Conservation (phyloP, 1,140 invertebrate genomes). For the Pinna nobilis region DNA sequence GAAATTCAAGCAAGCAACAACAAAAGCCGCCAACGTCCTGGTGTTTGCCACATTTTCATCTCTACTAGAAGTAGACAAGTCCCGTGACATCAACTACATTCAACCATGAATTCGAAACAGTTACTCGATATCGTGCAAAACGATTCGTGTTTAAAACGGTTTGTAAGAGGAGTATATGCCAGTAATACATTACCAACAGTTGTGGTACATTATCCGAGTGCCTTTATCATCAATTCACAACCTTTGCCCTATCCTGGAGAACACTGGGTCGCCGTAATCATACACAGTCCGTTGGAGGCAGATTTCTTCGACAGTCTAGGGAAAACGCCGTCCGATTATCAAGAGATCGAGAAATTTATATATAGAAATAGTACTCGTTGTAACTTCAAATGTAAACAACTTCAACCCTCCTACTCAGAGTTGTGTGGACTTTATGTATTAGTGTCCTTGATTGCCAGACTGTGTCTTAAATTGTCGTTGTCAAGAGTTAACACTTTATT, state of each 20-base stretch:
- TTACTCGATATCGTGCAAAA: neutral
- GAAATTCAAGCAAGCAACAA: slow-evolving; percentile 14
- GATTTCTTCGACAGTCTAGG: slow-evolving; percentile 16
- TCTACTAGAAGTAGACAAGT: slow-evolving; percentile 19
- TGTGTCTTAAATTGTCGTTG: slow-evolving; percentile 1
- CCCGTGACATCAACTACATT: slow-evolving; percentile 25
- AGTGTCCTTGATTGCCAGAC: neutral
- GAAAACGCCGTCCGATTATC: neutral
- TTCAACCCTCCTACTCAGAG: slow-evolving; percentile 10
- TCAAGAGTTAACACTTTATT: neutral
- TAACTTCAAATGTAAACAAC: neutral
- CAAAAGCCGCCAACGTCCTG: slow-evolving; percentile 9
- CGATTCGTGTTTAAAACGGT: neutral
- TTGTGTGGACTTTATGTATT: slow-evolving; percentile 16
- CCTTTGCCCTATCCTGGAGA: slow-evolving; percentile 14
- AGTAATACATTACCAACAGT: slow-evolving; percentile 20
- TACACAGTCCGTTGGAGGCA: slow-evolving; percentile 4
- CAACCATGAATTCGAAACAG: slow-evolving; percentile 9
- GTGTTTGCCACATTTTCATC: slow-evolving; percentile 1
- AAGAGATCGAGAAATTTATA: neutral
- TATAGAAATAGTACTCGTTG: neutral
- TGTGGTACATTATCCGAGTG: slow-evolving; percentile 15
- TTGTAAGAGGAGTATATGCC: slow-evolving; percentile 25
- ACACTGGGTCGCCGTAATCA: slow-evolving; percentile 26
- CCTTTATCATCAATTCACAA: slow-evolving; percentile 19